These are phyloP conservation scores for Erinaceus europaeus DNA, from an alignment of 2,113 vertebrate genomes.

Conservation along the genomic window DNA sequence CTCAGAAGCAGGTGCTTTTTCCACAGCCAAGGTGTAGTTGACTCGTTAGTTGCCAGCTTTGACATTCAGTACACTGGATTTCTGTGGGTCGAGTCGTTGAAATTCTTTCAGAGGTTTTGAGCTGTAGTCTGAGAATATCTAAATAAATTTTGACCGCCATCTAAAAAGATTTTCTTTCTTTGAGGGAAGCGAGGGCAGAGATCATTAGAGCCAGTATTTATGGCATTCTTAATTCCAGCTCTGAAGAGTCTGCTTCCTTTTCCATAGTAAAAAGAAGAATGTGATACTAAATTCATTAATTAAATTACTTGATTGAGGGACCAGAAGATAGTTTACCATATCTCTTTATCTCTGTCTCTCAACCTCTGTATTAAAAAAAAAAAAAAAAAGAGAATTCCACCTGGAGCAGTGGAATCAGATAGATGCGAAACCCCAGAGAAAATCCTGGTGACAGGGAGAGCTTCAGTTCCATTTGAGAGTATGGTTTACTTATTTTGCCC, in stretches of 20 bases:
- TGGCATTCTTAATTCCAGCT: background rate
- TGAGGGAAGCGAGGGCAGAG: background rate
- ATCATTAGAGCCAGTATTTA: background rate
- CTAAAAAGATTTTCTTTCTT: background rate
- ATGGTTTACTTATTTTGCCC: background rate
- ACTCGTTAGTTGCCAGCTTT: background rate
- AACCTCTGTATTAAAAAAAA: no score
- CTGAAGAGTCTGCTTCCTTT: background rate
- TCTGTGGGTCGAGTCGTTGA: background rate
- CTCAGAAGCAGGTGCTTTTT: accelerated
- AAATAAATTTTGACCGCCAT: background rate
- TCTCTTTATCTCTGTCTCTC: no score
- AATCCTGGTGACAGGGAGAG: no score
- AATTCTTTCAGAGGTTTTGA: background rate
- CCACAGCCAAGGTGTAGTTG: background rate
- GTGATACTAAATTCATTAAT: background rate
- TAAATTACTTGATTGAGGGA: no score
- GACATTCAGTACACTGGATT: background rate
- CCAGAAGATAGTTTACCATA: no score
- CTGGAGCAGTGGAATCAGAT: no score
- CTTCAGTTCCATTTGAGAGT: background rate
- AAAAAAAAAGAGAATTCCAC: no score
- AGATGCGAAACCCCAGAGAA: no score
- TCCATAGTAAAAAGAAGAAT: background rate
- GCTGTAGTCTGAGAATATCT: background rate